Percentiles rank a stretch among this genome's conserved stretches.
phyloP scores from a whole-genome alignment of 2,113 vertebrate genomes.

The Noturus placidus region DNA sequence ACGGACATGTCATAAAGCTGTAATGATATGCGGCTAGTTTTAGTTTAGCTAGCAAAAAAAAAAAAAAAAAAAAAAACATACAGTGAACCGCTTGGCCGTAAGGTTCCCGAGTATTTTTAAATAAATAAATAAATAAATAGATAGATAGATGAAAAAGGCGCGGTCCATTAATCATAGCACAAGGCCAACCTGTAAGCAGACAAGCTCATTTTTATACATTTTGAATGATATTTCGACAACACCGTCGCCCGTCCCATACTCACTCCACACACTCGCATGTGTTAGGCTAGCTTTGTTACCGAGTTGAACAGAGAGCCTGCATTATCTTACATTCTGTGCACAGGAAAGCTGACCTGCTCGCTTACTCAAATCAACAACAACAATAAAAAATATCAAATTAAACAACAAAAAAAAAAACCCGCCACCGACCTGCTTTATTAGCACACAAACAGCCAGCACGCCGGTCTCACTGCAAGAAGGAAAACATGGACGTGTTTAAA shows the following conservation, averaged over 20 bases:
- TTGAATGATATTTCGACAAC: background rate
- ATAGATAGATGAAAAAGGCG: too few species aligned
- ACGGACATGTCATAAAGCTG: background rate
- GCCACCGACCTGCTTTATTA: background rate
- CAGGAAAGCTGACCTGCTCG: slow-evolving; percentile 18
- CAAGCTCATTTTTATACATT: background rate
- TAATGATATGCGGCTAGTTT: background rate
- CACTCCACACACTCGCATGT: background rate
- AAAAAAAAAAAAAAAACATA: background rate
- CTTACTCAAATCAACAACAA: slow-evolving; percentile 23
- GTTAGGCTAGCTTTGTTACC: slow-evolving; percentile 19
- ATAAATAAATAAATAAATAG: too few species aligned
- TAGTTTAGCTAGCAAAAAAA: background rate
- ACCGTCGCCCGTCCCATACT: background rate
- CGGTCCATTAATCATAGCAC: background rate
- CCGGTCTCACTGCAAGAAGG: background rate
- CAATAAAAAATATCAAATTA: too few species aligned
- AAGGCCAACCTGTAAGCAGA: background rate
- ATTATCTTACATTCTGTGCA: slow-evolving; percentile 15
- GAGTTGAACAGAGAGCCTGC: slow-evolving; percentile 3
- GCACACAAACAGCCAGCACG: background rate
- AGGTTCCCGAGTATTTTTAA: background rate
- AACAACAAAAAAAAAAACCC: background rate
- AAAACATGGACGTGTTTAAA: background rate
- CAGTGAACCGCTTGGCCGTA: background rate